Percentiles rank a stretch among this genome's conserved stretches.
Conservation (phyloP, 1,140 invertebrate species). For the Brevipalpus yothersi region DNA sequence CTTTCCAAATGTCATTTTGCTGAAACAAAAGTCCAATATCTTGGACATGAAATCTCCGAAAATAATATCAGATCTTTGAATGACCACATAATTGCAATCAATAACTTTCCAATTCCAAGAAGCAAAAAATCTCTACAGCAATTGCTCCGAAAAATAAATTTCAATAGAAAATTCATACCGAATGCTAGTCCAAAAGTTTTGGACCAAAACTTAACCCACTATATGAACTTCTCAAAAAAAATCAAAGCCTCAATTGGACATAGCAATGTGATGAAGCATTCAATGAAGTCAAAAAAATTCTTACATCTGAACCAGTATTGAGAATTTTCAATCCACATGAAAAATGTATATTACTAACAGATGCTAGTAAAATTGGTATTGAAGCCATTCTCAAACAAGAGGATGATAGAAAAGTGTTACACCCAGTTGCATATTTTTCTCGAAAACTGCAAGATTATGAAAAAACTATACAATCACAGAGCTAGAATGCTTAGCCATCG, state of each 20-base stretch:
- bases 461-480: slow-evolving; percentile 26
- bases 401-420: slow-evolving; percentile 20
- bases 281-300: slow-evolving; percentile 17
- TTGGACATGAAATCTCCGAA: slow-evolving; percentile 11
- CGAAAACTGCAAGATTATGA: slow-evolving; percentile 21
- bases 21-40: slow-evolving; percentile 2
- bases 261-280: slow-evolving; percentile 16
- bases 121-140: slow-evolving; percentile 12
- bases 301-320: slow-evolving; percentile 12
- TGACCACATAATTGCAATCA: slow-evolving; percentile 14
- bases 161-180: too few species aligned
- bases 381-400: slow-evolving; percentile 23
- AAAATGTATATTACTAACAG: background rate
- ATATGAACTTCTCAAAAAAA: slow-evolving; percentile 10
- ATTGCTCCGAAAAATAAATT: slow-evolving; percentile 15
- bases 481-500: slow-evolving; percentile 25
- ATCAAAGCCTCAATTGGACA: slow-evolving; percentile 6
- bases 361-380: slow-evolving; percentile 22
- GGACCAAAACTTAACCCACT: slow-evolving; percentile 8
- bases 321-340: slow-evolving; percentile 6
- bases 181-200: slow-evolving; percentile 10
- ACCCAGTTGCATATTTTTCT: too few species aligned
- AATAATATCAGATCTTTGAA: slow-evolving; percentile 13
- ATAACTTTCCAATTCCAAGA: slow-evolving; percentile 14
- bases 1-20: slow-evolving; percentile 12